These are phyloP conservation scores for Eristalis pertinax DNA, from an alignment of 2,888 invertebrate genomes.

Conservation along the genomic window DNA sequence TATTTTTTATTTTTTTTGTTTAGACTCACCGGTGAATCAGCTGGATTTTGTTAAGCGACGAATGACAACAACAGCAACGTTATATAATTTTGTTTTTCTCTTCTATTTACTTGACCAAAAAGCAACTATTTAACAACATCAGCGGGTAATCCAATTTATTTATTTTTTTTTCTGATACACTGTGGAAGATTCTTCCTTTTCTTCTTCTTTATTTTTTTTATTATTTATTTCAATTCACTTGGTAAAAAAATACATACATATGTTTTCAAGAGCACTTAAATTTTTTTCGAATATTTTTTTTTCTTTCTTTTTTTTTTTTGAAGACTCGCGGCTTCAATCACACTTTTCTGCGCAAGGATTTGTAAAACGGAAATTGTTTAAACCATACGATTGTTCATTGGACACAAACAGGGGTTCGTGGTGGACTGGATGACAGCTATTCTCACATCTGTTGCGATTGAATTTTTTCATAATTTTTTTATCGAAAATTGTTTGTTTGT, in stretches of 20 bases:
- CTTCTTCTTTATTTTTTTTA: slow-evolving; percentile 25
- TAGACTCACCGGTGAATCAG: slow-evolving; percentile 71
- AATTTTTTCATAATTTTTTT: slow-evolving; percentile 52
- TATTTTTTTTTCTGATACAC: slow-evolving; percentile 21
- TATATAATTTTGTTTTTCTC: slow-evolving; percentile 54
- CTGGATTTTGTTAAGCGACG: slow-evolving; percentile 64
- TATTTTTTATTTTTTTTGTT: slow-evolving; percentile 21
- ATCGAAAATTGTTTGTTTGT: background rate
- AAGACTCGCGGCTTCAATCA: background rate
- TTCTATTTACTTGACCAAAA: slow-evolving; percentile 11
- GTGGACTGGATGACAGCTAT: slow-evolving; percentile 31
- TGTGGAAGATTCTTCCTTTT: background rate
- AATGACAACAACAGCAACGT: slow-evolving; percentile 60
- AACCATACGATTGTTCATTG: slow-evolving; percentile 40
- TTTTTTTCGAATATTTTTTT: slow-evolving; percentile 45
- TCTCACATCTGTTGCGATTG: slow-evolving; percentile 30
- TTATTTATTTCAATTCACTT: slow-evolving; percentile 13
- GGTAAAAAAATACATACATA: slow-evolving; percentile 54
- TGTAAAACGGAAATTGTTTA: slow-evolving; percentile 25
- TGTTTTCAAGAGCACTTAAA: slow-evolving; percentile 64
- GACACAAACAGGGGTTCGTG: slow-evolving; percentile 53
- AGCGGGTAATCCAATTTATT: slow-evolving; percentile 66
- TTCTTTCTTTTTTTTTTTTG: slow-evolving; percentile 2
- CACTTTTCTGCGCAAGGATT: slow-evolving; percentile 31
- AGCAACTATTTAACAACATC: slow-evolving; percentile 18